A percentile compares a stretch with the other conserved stretches of the same genome.
Conservation (phyloP, 2,113 vertebrate genomes). For the Xenotilapia leptura region DNA sequence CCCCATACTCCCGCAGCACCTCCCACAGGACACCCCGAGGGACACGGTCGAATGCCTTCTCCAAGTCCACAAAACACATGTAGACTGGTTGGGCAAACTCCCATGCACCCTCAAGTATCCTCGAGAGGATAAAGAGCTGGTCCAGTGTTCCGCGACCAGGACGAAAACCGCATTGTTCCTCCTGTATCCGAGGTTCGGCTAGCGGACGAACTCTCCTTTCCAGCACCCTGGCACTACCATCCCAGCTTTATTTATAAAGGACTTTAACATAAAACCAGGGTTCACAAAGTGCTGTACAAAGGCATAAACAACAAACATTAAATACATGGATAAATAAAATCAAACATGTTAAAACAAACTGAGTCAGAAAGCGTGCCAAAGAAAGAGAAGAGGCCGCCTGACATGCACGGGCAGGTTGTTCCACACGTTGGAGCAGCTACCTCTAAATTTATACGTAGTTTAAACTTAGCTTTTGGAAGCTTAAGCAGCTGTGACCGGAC, state of each 20-base stretch:
- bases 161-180: too few relatives aligned
- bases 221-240: background rate
- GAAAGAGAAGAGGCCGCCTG: background rate
- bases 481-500: background rate
- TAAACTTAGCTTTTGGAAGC: background rate
- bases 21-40: too few relatives aligned
- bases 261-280: background rate
- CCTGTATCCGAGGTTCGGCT: too few relatives aligned
- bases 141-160: too few relatives aligned
- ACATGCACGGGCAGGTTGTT: background rate
- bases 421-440: background rate
- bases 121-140: too few relatives aligned
- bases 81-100: too few relatives aligned
- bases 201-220: background rate
- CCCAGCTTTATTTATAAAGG: background rate
- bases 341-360: background rate
- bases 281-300: background rate
- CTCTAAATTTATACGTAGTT: background rate
- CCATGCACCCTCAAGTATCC: too few relatives aligned
- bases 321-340: background rate
- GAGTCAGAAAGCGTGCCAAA: background rate
- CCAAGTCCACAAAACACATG: too few relatives aligned
- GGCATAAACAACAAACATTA: background rate
- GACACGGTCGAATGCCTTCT: too few relatives aligned
- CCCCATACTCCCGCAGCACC: too few relatives aligned